phyloP scores from a whole-genome alignment of 2,888 invertebrate species.

The Corbicula japonica region DNA sequence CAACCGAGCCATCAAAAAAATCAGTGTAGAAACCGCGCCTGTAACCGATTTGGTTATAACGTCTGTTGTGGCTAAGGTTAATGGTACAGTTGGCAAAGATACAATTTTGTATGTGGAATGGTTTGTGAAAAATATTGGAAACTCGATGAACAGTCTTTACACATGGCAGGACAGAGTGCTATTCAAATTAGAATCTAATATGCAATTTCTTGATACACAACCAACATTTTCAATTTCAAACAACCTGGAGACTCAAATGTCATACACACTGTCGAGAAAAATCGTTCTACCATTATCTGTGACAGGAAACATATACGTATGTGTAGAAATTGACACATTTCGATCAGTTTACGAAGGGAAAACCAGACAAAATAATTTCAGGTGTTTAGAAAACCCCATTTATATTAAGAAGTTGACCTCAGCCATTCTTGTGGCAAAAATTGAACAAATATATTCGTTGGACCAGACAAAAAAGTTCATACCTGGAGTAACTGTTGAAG shows the following conservation, averaged over 20 bases:
- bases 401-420: not conserved
- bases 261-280: constrained; percentile 17
- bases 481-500: not conserved
- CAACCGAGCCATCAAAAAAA: not conserved
- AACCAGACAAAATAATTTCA: constrained; percentile 30
- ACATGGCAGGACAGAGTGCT: constrained; percentile 15
- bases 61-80: not conserved
- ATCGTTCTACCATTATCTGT: constrained; percentile 21
- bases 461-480: not conserved
- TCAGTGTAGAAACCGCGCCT: constrained; percentile 8
- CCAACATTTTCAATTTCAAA: not conserved
- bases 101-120: not conserved
- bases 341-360: constrained; percentile 8
- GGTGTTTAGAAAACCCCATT: not conserved
- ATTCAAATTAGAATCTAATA: not conserved
- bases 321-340: constrained; percentile 23
- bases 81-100: not conserved
- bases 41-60: constrained; percentile 10
- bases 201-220: not conserved
- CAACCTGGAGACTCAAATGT: constrained; percentile 5
- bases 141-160: constrained; percentile 1
- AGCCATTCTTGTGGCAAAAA: not conserved
- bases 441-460: not conserved
- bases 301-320: constrained; percentile 22
- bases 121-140: constrained; percentile 34